Conservation (phyloP, 2,113 vertebrate genomes). For the Otis tarda region DNA sequence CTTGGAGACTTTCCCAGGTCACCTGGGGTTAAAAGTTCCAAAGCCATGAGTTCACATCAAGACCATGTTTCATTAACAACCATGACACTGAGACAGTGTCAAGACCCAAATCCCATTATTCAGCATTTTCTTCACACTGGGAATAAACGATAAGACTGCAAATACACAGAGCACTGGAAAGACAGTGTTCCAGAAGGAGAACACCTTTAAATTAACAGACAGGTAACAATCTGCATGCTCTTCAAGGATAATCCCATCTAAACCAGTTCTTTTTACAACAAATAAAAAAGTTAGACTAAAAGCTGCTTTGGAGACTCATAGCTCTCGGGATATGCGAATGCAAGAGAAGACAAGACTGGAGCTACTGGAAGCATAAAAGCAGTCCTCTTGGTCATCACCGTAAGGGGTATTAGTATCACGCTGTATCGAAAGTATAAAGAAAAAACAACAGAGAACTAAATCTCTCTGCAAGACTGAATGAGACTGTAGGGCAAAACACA, state of each 20-base stretch:
- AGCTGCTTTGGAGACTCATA: neutral
- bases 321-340: neutral
- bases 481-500: neutral
- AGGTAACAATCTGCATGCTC: neutral
- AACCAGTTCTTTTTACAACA: neutral
- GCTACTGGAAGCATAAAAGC: neutral
- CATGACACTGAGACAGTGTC: neutral
- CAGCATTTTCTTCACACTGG: neutral
- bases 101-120: neutral
- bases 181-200: neutral
- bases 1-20: conserved; percentile 33
- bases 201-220: neutral
- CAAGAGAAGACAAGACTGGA: neutral
- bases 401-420: fast-evolving
- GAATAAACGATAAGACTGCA: neutral
- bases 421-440: neutral
- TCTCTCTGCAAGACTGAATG: neutral
- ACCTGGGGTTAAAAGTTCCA: conserved; percentile 21
- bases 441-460: neutral
- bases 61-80: neutral
- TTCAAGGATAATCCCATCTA: neutral
- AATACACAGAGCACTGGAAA: neutral
- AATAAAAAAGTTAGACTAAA: neutral
- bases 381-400: neutral
- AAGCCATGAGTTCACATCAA: conserved; percentile 26